Conservation (phyloP, 2,113 vertebrate species). For the Triplophysa siluroides region DNA sequence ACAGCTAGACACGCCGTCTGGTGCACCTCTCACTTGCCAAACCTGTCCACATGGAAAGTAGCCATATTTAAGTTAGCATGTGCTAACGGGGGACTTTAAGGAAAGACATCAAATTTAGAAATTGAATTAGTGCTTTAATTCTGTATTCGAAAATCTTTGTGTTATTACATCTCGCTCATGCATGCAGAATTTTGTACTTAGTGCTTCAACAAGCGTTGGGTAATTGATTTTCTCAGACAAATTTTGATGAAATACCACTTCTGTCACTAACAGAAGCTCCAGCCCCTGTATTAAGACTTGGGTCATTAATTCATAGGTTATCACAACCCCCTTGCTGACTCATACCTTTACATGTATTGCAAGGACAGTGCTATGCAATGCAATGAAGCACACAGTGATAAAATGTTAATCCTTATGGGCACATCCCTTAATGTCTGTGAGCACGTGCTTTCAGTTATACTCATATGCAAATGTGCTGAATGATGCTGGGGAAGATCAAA, state of each 20-base stretch:
- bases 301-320: background rate
- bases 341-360: background rate
- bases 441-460: background rate
- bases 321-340: background rate
- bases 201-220: background rate
- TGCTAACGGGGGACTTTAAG: too few relatives aligned
- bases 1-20: too few relatives aligned
- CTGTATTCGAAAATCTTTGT: background rate
- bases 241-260: conserved; percentile 9
- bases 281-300: background rate
- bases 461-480: background rate
- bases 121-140: background rate
- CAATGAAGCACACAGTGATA: background rate
- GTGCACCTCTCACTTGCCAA: too few relatives aligned
- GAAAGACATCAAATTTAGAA: too few relatives aligned
- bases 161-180: background rate
- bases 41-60: too few relatives aligned
- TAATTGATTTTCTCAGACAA: conserved; percentile 1
- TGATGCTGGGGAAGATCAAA: background rate
- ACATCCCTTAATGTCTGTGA: background rate
- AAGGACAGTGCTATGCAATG: background rate
- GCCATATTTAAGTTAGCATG: too few relatives aligned
- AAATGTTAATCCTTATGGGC: background rate
- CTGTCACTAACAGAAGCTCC: background rate
- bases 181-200: background rate